Base-by-base conservation (phyloP, 2,888 invertebrate species). In the Cheilosia vernalis region DNA sequence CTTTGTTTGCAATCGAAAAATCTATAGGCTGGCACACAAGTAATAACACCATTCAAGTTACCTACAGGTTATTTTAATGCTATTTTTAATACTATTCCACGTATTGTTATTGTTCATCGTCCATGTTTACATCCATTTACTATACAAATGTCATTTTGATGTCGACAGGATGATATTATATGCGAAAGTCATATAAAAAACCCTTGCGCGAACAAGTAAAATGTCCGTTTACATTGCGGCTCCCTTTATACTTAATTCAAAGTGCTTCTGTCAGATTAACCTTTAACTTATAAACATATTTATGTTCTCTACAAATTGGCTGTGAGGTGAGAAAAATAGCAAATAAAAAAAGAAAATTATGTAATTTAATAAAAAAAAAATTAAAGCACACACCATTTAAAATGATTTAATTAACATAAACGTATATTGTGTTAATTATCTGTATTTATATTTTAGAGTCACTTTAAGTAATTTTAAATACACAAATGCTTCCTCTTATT, bases 221-320 rank as follows among this genome's bases (percentile, higher is more conserved):
- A 33, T 33, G 10, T 33, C 6, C 3, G n/a, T n/a, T n/a, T n/a
- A n/a, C n/a, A n/a, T n/a, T 33, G 10, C 10, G 3, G 10, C 33
- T 33, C 10, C 9, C 10, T 3, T 3, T 33, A 3, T 27, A 27
- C 13, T 37, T 13, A 37, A 44, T 44, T 44, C 1, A n/a, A 44
- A 44, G 4, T 44, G 17, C 44, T n/a, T n/a, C 3, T 42, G 13
- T 51, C 10, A 51, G 15, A 21, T 24, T 51, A 4, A 5, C 13
- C 21, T 24, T 13, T 21, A 24, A 19, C 21, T 49, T 13, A 5
- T 13, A 19, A 13, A 55, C 17, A 66, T 13, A 49, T 49, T 79
- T 64, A 64, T 51, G 53, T 67, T 80, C 33, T 72, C 60, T 55
- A 66, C 67, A 73, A 24, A 67, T 80, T 74, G 80, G 80, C 80